Evolutionary conservation across 2,113 vertebrate species (phyloP).

Genomic region (Empidonax alnorum): DNA sequence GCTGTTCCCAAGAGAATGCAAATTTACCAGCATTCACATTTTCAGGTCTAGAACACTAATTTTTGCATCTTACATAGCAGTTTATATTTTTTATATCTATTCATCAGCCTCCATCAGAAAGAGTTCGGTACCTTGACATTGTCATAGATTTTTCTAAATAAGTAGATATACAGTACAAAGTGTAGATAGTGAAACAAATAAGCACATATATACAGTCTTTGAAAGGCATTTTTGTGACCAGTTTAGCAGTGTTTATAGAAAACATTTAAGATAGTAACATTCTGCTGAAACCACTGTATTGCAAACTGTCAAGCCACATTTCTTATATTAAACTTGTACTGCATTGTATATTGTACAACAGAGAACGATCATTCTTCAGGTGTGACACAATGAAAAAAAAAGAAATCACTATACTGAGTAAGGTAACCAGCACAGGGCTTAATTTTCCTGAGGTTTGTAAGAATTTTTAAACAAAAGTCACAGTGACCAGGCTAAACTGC

Average conservation of each 20-base stretch:
- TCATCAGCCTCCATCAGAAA: conserved; percentile 8
- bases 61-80: neutral
- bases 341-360: conserved; percentile 34
- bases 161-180: conserved; percentile 66
- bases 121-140: conserved; percentile 15
- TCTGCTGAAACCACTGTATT: conserved; percentile 33
- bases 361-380: neutral
- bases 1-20: neutral
- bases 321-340: conserved; percentile 55
- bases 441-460: conserved; percentile 93
- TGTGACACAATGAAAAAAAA: conserved; percentile 39
- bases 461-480: conserved; percentile 79
- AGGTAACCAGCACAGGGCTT: conserved; percentile 71
- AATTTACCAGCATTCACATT: conserved; percentile 41
- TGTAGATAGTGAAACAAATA: conserved; percentile 45
- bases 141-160: conserved; percentile 35
- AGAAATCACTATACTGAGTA: conserved; percentile 61
- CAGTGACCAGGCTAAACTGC: conserved; percentile 75
- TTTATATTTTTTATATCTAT: neutral
- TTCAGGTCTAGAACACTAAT: conserved; percentile 6
- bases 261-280: conserved; percentile 61
- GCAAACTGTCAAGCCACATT: conserved; percentile 67
- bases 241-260: conserved; percentile 70
- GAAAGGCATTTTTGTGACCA: conserved; percentile 79
- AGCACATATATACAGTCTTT: conserved; percentile 64